These are phyloP conservation scores for Lasiurus cinereus DNA, from an alignment of 2,113 vertebrate species.

Conservation along the genomic window DNA sequence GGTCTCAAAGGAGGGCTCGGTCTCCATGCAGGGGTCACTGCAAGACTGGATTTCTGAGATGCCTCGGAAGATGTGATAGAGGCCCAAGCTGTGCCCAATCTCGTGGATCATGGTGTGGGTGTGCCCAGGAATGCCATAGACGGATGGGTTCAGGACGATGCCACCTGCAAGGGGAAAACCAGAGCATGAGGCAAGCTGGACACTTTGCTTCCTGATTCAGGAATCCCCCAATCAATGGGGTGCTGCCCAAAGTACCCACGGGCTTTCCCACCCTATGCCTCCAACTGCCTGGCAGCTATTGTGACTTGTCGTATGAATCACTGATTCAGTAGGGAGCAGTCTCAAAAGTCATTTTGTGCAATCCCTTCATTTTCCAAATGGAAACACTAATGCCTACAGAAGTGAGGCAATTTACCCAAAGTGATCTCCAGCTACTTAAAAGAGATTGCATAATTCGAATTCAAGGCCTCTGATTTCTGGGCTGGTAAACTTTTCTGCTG, in stretches of 20 bases:
- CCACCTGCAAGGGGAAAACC: slow-evolving; percentile 88
- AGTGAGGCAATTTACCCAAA: neutral
- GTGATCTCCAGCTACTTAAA: neutral
- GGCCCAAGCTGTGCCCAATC: slow-evolving; percentile 97
- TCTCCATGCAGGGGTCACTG: slow-evolving; percentile 97
- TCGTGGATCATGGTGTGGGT: slow-evolving; percentile 99
- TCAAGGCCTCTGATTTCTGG: neutral
- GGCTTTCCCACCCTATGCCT: neutral
- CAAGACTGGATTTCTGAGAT: slow-evolving; percentile 98
- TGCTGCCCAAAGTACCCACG: neutral
- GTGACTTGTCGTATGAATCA: neutral
- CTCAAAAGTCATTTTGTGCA: neutral
- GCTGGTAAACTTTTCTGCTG: neutral
- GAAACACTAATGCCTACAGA: neutral
- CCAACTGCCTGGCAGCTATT: neutral
- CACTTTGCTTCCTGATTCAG: slow-evolving; percentile 11
- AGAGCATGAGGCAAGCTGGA: slow-evolving; percentile 3
- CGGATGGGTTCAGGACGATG: slow-evolving; percentile 97
- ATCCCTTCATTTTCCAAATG: neutral
- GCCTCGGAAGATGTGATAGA: slow-evolving; percentile 98
- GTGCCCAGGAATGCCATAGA: slow-evolving; percentile 96
- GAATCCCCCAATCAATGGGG: neutral
- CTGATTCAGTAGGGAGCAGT: neutral
- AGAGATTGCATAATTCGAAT: neutral
- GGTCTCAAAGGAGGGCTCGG: slow-evolving; percentile 96